phyloP scores from a whole-genome alignment of 2,888 invertebrate genomes.

The Ormyrus nitidulus region DNA sequence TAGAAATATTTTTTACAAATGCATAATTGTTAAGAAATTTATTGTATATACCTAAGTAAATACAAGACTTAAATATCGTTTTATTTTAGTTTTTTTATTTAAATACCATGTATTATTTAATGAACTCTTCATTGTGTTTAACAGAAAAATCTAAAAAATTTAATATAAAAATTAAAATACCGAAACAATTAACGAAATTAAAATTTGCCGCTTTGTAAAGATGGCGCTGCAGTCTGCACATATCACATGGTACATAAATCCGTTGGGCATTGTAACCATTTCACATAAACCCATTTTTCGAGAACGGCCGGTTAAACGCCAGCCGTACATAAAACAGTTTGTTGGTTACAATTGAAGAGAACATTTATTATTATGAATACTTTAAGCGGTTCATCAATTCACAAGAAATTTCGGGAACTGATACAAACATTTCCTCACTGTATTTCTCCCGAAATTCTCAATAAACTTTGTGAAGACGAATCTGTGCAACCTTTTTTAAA shows the following conservation, averaged over 20 bases:
- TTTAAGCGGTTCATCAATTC: constrained; percentile 62
- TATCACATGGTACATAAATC: not conserved
- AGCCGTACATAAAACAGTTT: constrained; percentile 4
- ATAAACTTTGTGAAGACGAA: constrained; percentile 65
- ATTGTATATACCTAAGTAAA: constrained; percentile 27
- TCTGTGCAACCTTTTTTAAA: constrained; percentile 67
- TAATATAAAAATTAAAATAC: not conserved
- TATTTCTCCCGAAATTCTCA: constrained; percentile 64
- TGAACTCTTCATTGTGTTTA: not conserved
- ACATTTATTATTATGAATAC: constrained; percentile 41
- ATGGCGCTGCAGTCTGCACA: constrained; percentile 12
- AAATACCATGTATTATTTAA: not conserved
- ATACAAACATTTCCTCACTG: constrained; percentile 63
- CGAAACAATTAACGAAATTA: not conserved
- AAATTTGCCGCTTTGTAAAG: constrained; percentile 5
- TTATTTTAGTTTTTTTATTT: constrained; percentile 28
- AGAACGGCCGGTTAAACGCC: constrained; percentile 1
- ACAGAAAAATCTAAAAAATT: not conserved
- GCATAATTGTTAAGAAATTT: constrained; percentile 38
- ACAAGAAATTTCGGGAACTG: constrained; percentile 66
- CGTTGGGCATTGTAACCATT: no score
- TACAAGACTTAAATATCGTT: not conserved
- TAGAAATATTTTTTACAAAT: constrained; percentile 42
- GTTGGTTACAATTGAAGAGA: constrained; percentile 22
- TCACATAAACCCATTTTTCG: no score